phyloP scores from a whole-genome alignment of 2,113 vertebrate species.

The Urocynchramus pylzowi region DNA sequence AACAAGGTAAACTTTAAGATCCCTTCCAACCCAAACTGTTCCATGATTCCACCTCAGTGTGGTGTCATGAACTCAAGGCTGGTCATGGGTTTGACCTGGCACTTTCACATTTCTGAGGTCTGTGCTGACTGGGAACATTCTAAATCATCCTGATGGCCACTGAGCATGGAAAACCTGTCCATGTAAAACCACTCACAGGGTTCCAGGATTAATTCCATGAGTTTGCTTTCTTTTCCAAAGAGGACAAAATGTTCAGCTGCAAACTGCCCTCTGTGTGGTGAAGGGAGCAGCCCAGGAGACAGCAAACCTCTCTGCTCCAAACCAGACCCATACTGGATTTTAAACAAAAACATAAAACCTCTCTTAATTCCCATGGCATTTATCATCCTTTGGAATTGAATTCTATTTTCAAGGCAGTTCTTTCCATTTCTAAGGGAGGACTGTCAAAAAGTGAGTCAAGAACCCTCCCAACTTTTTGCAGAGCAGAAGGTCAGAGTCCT shows the following conservation, averaged over 20 bases:
- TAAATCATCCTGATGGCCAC: not conserved
- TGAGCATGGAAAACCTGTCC: fast-evolving
- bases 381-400: not conserved
- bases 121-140: not conserved
- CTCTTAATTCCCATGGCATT: not conserved
- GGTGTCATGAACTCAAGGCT: fast-evolving
- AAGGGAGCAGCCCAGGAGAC: not conserved
- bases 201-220: not conserved
- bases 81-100: not conserved
- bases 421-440: not conserved
- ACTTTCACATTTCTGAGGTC: not conserved
- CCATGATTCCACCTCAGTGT: not conserved
- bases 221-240: not conserved
- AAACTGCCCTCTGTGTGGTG: not conserved
- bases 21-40: not conserved
- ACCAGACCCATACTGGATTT: fast-evolving
- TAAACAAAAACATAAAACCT: not conserved
- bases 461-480: not conserved
- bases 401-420: not conserved
- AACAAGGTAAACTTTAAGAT: fast-evolving
- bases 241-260: not conserved
- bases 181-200: fast-evolving
- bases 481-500: not conserved
- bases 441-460: not conserved
- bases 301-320: not conserved